Evolutionary conservation across 2,113 vertebrate species (phyloP), one percentile per base, ranked within the genome.

Genomic region (Paracanthobrama guichenoti): DNA sequence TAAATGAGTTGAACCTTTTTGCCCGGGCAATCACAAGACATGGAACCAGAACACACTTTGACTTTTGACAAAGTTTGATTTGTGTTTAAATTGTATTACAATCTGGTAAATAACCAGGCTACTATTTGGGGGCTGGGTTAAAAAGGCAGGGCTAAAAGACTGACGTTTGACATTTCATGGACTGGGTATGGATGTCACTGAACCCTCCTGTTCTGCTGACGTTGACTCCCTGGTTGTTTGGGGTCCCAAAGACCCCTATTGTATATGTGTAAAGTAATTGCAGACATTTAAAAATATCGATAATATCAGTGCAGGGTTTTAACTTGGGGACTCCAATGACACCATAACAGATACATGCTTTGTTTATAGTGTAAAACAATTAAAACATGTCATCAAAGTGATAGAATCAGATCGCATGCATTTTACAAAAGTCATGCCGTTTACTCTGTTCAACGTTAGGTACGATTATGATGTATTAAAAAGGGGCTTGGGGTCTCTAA

Each of bases 181-280:
- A 62, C 20, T 72, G 48, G 44, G 46, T 82, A 39, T 55, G 66
- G 64, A 53, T 82, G 64, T 57, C 48, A 82, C 66, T 82, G 71
- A 69, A 71, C 80, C 46, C 31, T 22, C n/a, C 28, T 82, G 46
- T 16, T 71, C 31, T 71, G 66, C 66, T 71, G 66, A 82, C 80
- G 71, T 18, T 55, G n/a, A n/a, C 62, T 53, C 26, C 46, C 44
- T 57, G 20, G 22, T 57, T 55, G 66, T 82, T 57, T 71, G 64
- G 64, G 46, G 46, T 69, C 79, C 28, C 79, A 53, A 26, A 53
- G 28, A 42, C 64, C 79, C 79, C 77, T 66, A 20, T 42, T 44
- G 62, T 57, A 77, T 73, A 44, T 78, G 85, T 87, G 72, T 84
- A 69, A 88, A 78, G 24, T 42, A 26, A 18, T 0, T 18, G 62